A percentile compares a stretch with the other conserved stretches of the same genome.
Evolutionary conservation across 2,797 vertebrate genomes (phyloP).

Genomic region (Coendou prehensilis): DNA sequence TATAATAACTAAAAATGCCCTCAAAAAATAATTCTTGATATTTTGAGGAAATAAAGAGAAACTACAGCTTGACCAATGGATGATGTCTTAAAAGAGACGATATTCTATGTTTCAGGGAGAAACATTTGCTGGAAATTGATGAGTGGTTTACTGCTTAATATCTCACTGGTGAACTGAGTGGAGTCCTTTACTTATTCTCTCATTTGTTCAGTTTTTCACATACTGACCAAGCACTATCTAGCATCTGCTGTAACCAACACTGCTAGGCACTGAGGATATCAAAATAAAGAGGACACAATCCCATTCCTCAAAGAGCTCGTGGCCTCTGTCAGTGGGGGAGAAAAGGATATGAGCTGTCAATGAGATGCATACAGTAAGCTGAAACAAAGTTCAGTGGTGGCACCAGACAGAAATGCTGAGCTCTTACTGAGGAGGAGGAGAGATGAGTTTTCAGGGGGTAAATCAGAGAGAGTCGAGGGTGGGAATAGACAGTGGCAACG

Average conservation of each 20-base stretch:
- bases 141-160: background rate
- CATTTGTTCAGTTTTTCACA: background rate
- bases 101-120: background rate
- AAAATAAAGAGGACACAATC: background rate
- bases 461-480: background rate
- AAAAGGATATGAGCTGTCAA: background rate
- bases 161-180: background rate
- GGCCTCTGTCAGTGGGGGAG: background rate
- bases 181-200: background rate
- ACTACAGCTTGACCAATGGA: background rate
- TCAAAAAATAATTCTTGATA: slow-evolving; percentile 5
- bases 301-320: background rate
- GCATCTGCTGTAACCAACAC: background rate
- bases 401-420: background rate
- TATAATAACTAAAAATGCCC: slow-evolving; percentile 8
- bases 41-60: slow-evolving; percentile 49
- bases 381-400: background rate
- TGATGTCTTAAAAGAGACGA: background rate
- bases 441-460: background rate
- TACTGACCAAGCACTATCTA: background rate
- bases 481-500: background rate
- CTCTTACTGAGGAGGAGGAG: background rate
- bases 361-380: background rate
- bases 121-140: background rate
- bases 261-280: background rate